Conservation (phyloP, 2,113 vertebrate genomes). For the Lota lota region DNA sequence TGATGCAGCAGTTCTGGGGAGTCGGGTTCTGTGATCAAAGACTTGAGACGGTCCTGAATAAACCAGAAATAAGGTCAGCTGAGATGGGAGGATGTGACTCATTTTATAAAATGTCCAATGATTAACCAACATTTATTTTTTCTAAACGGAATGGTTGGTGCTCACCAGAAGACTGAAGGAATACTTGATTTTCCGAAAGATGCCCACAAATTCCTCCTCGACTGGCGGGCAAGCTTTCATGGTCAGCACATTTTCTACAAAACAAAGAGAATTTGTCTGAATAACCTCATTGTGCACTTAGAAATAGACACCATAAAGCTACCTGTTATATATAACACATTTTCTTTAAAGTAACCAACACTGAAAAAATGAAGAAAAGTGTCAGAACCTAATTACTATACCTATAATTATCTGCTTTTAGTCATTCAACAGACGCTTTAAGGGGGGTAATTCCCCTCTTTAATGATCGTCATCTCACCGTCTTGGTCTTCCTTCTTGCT, state of each 20-base stretch:
- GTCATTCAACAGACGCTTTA: no score
- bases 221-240: conserved; percentile 74
- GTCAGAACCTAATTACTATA: no score
- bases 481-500: conserved; percentile 40
- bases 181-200: conserved; percentile 87
- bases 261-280: conserved; percentile 10
- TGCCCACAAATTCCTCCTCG: conserved; percentile 75
- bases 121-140: no score
- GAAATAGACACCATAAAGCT: no score
- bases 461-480: conserved; percentile 21
- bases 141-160: neutral
- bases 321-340: no score
- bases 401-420: no score
- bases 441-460: no score
- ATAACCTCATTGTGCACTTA: neutral
- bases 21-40: conserved; percentile 74
- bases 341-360: no score
- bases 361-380: no score
- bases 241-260: conserved; percentile 75
- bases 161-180: conserved; percentile 83
- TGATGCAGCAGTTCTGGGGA: conserved; percentile 80
- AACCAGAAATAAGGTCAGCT: conserved; percentile 5
- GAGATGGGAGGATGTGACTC: neutral
- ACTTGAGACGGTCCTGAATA: conserved; percentile 76
- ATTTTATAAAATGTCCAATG: neutral